Percentiles rank a stretch among this genome's conserved stretches.
Evolutionary conservation across 2,797 vertebrate species (phyloP).

Genomic region (Chaunax sp.): DNA sequence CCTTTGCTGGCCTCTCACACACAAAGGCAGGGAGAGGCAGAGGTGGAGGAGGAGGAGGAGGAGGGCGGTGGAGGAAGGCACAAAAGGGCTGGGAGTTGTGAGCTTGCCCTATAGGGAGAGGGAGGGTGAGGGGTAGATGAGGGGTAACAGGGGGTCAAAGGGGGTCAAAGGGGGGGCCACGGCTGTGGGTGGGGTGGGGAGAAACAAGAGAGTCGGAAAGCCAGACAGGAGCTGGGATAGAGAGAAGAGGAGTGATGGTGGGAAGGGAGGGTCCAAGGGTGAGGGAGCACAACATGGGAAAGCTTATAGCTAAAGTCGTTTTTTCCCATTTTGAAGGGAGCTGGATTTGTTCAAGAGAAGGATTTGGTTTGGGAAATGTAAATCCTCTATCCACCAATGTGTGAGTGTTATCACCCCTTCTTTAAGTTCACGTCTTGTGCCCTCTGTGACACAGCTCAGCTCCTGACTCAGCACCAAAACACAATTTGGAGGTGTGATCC

Average conservation of each 20-base stretch:
- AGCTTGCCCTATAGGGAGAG: constrained; percentile 70
- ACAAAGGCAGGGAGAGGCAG: constrained; percentile 73
- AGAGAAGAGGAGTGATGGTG: constrained; percentile 34
- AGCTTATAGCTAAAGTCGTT: constrained; percentile 39
- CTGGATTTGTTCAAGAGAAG: constrained; percentile 63
- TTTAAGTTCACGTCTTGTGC: no score
- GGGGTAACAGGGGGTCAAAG: constrained; percentile 71
- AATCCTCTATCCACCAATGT: no score
- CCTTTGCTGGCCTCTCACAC: constrained; percentile 71
- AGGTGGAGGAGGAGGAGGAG: constrained; percentile 47
- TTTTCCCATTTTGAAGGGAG: constrained; percentile 29
- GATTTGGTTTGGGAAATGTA: constrained; percentile 58
- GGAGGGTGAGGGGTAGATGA: constrained; percentile 52
- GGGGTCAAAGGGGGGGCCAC: constrained; percentile 49
- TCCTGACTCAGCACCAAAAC: no score
- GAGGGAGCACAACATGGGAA: constrained; percentile 51
- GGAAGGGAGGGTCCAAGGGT: constrained; percentile 46
- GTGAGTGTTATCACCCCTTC: no score
- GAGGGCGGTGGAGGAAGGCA: constrained; percentile 53
- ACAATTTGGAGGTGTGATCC: no score
- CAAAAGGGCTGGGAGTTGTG: constrained; percentile 73
- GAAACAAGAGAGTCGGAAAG: constrained; percentile 79
- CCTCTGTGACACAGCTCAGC: no score
- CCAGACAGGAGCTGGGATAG: constrained; percentile 74
- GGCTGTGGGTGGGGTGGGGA: constrained; percentile 35